Conservation (phyloP, 2,797 vertebrate species). For the Poeciliopsis turneri region DNA sequence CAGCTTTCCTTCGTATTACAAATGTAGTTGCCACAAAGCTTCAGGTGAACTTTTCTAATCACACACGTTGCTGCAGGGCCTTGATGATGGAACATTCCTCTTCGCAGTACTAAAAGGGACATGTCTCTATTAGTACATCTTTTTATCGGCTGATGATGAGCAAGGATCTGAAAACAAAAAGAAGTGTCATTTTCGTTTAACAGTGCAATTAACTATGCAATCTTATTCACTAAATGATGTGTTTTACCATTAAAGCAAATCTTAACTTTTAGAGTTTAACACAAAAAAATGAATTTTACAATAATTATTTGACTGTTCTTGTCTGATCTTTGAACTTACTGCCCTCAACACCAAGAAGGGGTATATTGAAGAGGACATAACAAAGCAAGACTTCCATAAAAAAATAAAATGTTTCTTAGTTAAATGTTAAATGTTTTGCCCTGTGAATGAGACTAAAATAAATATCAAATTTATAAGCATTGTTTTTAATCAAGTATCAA, state of each 20-base stretch:
- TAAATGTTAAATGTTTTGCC: not conserved
- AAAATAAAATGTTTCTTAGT: not conserved
- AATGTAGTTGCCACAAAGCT: slow-evolving; percentile 6
- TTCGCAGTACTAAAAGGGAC: not conserved
- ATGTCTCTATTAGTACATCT: not conserved
- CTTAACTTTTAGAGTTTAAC: not conserved
- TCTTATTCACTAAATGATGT: not conserved
- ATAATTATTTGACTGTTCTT: not conserved
- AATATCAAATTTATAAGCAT: not conserved
- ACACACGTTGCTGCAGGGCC: not conserved
- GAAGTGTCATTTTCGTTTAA: not conserved
- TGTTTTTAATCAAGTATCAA: not conserved
- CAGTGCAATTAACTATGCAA: not conserved
- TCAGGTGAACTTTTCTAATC: slow-evolving; percentile 11
- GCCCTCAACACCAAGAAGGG: not conserved
- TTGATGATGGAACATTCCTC: slow-evolving; percentile 2
- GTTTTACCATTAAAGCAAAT: not conserved
- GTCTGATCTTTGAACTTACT: not conserved
- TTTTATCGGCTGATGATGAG: not conserved
- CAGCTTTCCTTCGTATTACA: slow-evolving; percentile 4
- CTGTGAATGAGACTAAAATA: not conserved
- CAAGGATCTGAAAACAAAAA: not conserved
- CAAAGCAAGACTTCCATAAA: not conserved
- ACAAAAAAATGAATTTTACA: not conserved
- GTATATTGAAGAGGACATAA: not conserved